Conservation (phyloP, 2,797 vertebrate genomes). For the Prionace glauca region DNA sequence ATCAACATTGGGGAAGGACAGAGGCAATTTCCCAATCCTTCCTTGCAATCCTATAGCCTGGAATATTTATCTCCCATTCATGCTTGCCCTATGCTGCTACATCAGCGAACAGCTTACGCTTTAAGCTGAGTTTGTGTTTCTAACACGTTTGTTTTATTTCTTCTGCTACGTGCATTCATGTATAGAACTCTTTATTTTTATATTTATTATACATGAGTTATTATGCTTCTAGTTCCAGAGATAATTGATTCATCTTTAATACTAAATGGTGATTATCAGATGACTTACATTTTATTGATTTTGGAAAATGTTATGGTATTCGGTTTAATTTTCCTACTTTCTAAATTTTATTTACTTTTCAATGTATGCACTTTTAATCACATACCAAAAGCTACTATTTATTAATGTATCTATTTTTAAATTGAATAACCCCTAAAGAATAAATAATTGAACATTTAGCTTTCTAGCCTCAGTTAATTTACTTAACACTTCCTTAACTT, state of each 20-base stretch:
- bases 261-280: background rate
- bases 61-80: background rate
- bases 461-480: background rate
- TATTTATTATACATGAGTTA: background rate
- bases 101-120: background rate
- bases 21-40: background rate
- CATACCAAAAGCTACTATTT: background rate
- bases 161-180: background rate
- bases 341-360: background rate
- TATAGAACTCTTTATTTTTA: background rate
- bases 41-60: background rate
- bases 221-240: background rate
- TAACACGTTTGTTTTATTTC: background rate
- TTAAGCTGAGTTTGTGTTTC: background rate
- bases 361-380: background rate
- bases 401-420: background rate
- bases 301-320: background rate
- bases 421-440: background rate
- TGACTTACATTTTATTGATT: background rate
- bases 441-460: background rate
- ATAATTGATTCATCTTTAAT: background rate
- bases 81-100: background rate
- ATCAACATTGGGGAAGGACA: background rate
- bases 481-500: background rate
- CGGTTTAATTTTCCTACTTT: background rate